Conservation (phyloP, 2,113 vertebrate genomes). For the Morphnarchus princeps region DNA sequence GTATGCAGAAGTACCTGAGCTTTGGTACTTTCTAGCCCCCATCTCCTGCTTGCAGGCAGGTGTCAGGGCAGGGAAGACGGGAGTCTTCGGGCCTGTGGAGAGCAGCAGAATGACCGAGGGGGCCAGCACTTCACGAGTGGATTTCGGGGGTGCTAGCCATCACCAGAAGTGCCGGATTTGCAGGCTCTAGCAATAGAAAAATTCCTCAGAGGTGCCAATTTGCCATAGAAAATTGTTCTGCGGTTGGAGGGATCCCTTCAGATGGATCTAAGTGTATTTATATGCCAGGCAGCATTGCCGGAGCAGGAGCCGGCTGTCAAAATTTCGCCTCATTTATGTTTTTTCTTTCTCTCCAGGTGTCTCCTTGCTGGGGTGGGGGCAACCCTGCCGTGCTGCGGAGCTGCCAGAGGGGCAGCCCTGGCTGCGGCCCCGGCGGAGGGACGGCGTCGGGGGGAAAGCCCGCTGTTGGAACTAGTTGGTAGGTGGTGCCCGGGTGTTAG, state of each 20-base stretch:
- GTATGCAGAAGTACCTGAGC: not conserved
- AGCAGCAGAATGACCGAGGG: not conserved
- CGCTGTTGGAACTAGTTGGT: constrained; percentile 73
- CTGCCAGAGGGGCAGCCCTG: not conserved
- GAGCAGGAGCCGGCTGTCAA: not conserved
- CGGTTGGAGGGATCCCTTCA: not conserved
- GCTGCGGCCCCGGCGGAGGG: accelerated
- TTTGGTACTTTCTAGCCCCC: not conserved
- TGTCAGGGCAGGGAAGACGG: accelerated
- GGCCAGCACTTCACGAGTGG: not conserved
- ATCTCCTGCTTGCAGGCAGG: not conserved
- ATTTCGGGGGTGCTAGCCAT: not conserved
- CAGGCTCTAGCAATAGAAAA: not conserved
- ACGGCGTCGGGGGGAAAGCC: accelerated
- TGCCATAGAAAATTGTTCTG: not conserved
- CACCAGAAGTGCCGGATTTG: not conserved
- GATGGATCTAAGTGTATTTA: not conserved
- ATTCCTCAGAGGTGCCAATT: not conserved
- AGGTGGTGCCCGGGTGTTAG: constrained; percentile 59
- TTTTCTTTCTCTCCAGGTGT: not conserved
- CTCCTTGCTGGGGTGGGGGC: not conserved
- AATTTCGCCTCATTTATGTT: not conserved
- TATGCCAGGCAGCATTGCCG: accelerated
- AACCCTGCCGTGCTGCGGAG: not conserved
- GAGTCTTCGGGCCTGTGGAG: not conserved